Evolutionary conservation across 2,888 invertebrate genomes (phyloP), one percentile per base, ranked within the genome.

Genomic region (Laothoe populi): DNA sequence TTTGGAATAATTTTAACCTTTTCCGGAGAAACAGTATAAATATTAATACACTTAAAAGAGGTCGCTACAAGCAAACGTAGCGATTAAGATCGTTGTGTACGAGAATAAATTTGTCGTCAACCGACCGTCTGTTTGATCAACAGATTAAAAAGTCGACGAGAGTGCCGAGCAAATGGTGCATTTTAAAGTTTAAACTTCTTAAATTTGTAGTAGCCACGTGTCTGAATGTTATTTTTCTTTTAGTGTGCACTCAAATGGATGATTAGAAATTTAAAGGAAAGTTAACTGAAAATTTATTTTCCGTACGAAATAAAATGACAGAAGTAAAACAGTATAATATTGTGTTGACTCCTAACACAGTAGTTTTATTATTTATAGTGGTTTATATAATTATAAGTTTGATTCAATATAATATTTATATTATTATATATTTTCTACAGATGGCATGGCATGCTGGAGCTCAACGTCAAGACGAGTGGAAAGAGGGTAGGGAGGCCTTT

Each of bases 31-130:
- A 53, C 19, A 10, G 19, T 10, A 53, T 53, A 31, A 53, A 53
- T 35, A 53, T 53, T 21, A 61, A 13, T 53, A 53, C n/a, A 69
- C 67, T 67, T 63, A 70, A 72, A 74, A 75, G 69, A 69, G 62
- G 63, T 53, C 44, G 24, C 53, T 53, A 60, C 24, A 53, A 31
- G 53, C 49, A 61, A 40, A 61, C 49, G 21, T 13, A 42, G 13
- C 60, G 88, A 88, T 88, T 83, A 86, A 79, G 79, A 88, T 89
- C 87, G 82, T 72, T 75, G 83, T 82, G 81, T 84, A 83, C 86
- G 81, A 80, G 86, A 88, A 88, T 89, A 88, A 88, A 88, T 87
- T 88, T 88, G 86, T 87, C 87, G 83, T 82, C 87, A 80, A 81
- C 79, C 79, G 77, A 70, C 72, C 77, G 76, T 69, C 79, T 86